Evolutionary conservation across 2,797 vertebrate species (phyloP), one percentile per base, ranked within the genome.

Genomic region (Coregonus sp.): DNA sequence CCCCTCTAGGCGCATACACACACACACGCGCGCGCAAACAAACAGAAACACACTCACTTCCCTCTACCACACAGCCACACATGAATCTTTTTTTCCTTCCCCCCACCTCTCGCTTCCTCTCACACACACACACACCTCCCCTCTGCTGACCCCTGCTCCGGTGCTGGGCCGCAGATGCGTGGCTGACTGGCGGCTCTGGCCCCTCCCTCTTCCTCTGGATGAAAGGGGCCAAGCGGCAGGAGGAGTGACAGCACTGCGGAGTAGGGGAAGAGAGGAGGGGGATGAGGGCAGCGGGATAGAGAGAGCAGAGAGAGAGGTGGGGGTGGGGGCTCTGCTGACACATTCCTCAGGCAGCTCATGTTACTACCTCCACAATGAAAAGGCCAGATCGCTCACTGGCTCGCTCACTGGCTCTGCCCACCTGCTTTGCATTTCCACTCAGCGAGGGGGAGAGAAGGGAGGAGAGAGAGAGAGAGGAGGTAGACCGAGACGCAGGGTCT

Each of bases 291-390:
- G 31, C 56, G 25, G 40, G 40, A 47, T 47, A 47, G 40, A 47
- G 40, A 33, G 31, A 33, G 31, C 80, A 35, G 59, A 33, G 74
- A 29, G 56, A 37, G 65, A 47, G 79, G 61, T 74, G 40, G 72
- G 61, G 31, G 78, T 84, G 83, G 87, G 59, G 82, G 79, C 83
- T 85, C 72, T 63, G 67, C 78, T 86, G 86, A 89, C 84, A 91
- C 89, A 94, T 94, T 94, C 93, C 92, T 89, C 80, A 84, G 83
- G 59, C 82, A 2, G 89, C 92, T 93, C 91, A 90, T 86, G 87
- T 92, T 94, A 92, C 92, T 79, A 84, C 79, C 88, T 87, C 80
- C 80, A 87, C 84, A 89, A 90, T 86, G 78, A 86, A 87, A 82
- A 63, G 71, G 76, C 78, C n/a, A 4, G 81, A 76, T 68, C 74